These are phyloP conservation scores for Pogonus chalceus DNA, from an alignment of 1,140 invertebrate species.

Conservation along the genomic window DNA sequence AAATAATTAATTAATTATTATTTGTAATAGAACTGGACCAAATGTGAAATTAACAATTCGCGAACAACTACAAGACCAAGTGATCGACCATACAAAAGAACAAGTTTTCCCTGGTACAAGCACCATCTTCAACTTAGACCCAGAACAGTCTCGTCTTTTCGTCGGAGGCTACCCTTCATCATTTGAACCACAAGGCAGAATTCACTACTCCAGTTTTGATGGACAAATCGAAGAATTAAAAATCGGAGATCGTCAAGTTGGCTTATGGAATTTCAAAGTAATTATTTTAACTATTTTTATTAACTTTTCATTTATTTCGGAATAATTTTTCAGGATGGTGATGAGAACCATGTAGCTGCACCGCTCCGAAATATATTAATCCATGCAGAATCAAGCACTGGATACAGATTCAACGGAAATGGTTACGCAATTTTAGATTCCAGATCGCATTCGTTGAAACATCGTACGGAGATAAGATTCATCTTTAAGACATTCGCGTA, in stretches of 20 bases:
- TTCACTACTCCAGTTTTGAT: conserved; percentile 66
- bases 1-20: background rate
- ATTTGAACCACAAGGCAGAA: conserved; percentile 54
- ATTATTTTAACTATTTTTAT: too few relatives aligned
- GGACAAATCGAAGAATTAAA: conserved; percentile 85
- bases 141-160: conserved; percentile 75
- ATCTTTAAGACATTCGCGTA: conserved; percentile 78
- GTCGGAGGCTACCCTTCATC: conserved; percentile 75
- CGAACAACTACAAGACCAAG: conserved; percentile 56
- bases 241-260: conserved; percentile 79
- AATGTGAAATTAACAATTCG: conserved; percentile 71
- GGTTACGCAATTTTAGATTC: conserved; percentile 67
- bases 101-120: conserved; percentile 55
- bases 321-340: too few relatives aligned
- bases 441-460: conserved; percentile 41
- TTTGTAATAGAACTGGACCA: conserved; percentile 59
- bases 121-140: conserved; percentile 79
- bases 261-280: conserved; percentile 90
- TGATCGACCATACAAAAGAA: conserved; percentile 45
- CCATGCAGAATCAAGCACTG: conserved; percentile 51
- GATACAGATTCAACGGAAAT: conserved; percentile 75
- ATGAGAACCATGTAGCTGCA: conserved; percentile 65
- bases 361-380: conserved; percentile 57
- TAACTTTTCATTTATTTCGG: too few relatives aligned
- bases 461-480: conserved; percentile 52